These are phyloP conservation scores for Eudemis profundana DNA, from an alignment of 2,888 invertebrate genomes.

Conservation along the genomic window DNA sequence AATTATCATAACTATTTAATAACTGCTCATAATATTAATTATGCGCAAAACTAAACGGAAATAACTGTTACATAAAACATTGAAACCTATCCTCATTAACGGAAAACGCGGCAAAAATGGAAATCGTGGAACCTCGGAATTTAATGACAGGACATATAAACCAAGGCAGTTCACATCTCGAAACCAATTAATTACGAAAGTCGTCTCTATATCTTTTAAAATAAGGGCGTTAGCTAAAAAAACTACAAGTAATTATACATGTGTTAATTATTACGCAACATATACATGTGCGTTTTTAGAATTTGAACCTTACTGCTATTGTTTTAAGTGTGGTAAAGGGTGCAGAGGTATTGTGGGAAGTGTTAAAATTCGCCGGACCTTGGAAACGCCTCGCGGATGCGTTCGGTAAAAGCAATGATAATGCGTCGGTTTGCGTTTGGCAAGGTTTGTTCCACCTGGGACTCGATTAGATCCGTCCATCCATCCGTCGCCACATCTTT, in stretches of 20 bases:
- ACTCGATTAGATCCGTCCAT: conserved; percentile 5
- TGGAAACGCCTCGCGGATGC: conserved; percentile 39
- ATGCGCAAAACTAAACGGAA: conserved; percentile 24
- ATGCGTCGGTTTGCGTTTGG: conserved; percentile 25
- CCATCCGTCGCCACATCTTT: background rate
- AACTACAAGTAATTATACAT: conserved; percentile 15
- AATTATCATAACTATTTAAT: conserved; percentile 29
- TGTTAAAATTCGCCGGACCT: conserved; percentile 39
- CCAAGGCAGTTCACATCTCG: conserved; percentile 4
- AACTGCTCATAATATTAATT: conserved; percentile 12
- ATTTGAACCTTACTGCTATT: background rate
- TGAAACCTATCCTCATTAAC: conserved; percentile 28
- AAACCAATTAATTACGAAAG: conserved; percentile 18
- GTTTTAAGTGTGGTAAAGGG: background rate
- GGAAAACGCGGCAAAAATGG: conserved; percentile 37
- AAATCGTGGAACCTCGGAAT: conserved; percentile 38
- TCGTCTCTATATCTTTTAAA: conserved; percentile 29
- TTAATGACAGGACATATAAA: conserved; percentile 40
- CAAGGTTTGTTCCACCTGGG: conserved; percentile 27
- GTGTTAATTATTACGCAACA: conserved; percentile 1
- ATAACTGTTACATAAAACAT: conserved; percentile 33
- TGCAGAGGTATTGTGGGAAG: conserved; percentile 12
- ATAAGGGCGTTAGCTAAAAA: conserved; percentile 17
- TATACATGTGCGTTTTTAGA: background rate
- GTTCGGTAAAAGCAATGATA: conserved; percentile 41